Evolutionary conservation across 53 echinoderm and acorn worm species (phyloP), one percentile per base, ranked within the genome.

Genomic region (Apostichopus leukothele): DNA sequence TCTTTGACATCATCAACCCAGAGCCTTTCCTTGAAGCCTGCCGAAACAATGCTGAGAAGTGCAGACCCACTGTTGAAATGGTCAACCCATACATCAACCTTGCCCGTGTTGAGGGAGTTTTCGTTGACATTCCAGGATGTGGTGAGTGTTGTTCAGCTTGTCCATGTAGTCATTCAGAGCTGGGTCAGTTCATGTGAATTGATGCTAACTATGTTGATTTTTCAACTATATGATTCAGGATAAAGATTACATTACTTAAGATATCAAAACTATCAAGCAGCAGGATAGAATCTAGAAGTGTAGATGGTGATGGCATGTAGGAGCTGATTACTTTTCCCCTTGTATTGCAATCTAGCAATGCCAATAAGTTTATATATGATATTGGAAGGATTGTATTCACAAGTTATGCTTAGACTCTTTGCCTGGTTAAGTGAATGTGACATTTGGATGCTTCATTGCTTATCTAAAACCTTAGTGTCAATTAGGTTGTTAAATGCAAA

Each of bases 11-110:
- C 74, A 86, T 97, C 85, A 92, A 94, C 88, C 89, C 83, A 10
- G 67, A 61, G 4, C 92, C 94, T 60, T 94, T 94, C 91, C 81
- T 76, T 60, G 75, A 89, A 53, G 78, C 92, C 53, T 97, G 97
- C 83, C 86, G 79, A 60, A 39, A 76, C 12, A 22, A 50, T 39
- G 76, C 76, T 76, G 50, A 76, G 51, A 76, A 76, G 76, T 76
- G 76, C 20, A 27, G 4, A 14, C 50, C 9, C 16, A 5, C 27
- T 18, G 7, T 50, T 39, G 76, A 76, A 6, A 76, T 51, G 5
- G 85, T 86, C 83, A 88, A 87, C 50, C 91, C 93, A 13, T 95
- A 93, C 73, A 89, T 92, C 51, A 61, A 89, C 14, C 89, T 98
- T 75, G 90, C 89, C 86, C 89, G 91, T 71, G 79, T 76, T 78